phyloP scores from a whole-genome alignment of 2,888 invertebrate species.

The Melieria crassipennis region DNA sequence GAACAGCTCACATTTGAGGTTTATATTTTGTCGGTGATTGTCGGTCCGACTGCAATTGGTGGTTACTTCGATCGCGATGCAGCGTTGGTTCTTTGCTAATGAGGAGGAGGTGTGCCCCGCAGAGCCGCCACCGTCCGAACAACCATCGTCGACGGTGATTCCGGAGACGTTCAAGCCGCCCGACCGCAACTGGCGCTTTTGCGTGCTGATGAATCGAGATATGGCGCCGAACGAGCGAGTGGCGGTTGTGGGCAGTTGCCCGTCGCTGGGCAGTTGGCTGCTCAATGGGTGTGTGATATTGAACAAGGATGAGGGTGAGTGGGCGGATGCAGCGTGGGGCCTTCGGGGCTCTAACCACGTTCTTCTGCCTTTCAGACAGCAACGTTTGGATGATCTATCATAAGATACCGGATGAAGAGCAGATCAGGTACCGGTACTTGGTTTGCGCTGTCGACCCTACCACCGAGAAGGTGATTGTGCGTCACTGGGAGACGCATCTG shows the following conservation, averaged over 20 bases:
- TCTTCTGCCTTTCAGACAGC: conserved; percentile 46
- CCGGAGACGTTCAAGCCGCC: conserved; percentile 16
- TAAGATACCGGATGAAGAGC: conserved; percentile 74
- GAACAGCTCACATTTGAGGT: no score
- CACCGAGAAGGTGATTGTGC: conserved; percentile 69
- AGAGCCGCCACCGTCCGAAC: conserved; percentile 50
- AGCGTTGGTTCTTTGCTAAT: conserved; percentile 74
- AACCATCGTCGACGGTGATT: conserved; percentile 24
- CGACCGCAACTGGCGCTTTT: conserved; percentile 58
- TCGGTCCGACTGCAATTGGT: no score
- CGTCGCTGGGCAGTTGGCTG: conserved; percentile 78
- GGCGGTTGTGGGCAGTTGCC: conserved; percentile 76
- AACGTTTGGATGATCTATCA: conserved; percentile 74
- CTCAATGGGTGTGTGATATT: conserved; percentile 71
- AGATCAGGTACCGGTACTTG: conserved; percentile 80
- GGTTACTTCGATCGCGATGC: conserved; percentile 65
- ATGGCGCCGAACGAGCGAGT: conserved; percentile 73
- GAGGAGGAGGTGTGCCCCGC: conserved; percentile 60
- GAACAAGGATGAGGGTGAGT: conserved; percentile 63
- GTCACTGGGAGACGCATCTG: conserved; percentile 84
- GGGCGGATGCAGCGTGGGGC: conserved; percentile 30
- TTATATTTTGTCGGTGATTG: no score
- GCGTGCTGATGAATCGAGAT: conserved; percentile 68
- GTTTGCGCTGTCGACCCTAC: conserved; percentile 76
- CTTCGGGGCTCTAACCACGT: conserved; percentile 11